phyloP scores from a whole-genome alignment of 2,797 vertebrate genomes.

The Typhlichthys eigenmanni region DNA sequence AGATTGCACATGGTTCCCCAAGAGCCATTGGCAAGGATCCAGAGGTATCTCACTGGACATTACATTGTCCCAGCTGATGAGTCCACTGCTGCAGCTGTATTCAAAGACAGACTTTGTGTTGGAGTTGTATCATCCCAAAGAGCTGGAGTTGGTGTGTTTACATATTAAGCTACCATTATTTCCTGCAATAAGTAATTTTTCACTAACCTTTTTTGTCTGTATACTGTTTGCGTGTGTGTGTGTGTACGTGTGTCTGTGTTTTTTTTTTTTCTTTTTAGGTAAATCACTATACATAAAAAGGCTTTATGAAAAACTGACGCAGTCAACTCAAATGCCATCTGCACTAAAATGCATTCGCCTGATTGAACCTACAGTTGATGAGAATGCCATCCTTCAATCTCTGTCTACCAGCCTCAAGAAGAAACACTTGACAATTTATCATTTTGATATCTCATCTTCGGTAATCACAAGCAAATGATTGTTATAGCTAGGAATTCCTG shows the following conservation, averaged over 20 bases:
- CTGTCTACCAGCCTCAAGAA: conserved; percentile 68
- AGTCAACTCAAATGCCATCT: conserved; percentile 40
- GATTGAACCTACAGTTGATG: conserved; percentile 84
- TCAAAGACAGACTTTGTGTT: conserved; percentile 81
- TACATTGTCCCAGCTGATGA: conserved; percentile 68
- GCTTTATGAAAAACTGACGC: conserved; percentile 77
- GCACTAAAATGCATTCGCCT: conserved; percentile 83
- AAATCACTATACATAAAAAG: conserved; percentile 92
- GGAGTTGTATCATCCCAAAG: conserved; percentile 88
- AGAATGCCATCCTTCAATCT: conserved; percentile 81
- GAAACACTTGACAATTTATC: conserved; percentile 81
- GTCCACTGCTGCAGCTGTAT: conserved; percentile 80
- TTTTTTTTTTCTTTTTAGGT: conserved; percentile 69
- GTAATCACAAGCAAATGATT: conserved; percentile 71
- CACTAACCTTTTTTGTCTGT: background rate
- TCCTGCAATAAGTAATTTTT: background rate
- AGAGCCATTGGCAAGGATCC: conserved; percentile 69
- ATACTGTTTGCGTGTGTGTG: background rate
- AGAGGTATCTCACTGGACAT: conserved; percentile 83
- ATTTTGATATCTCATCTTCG: conserved; percentile 92
- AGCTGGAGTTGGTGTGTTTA: conserved; percentile 88
- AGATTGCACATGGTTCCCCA: conserved; percentile 85
- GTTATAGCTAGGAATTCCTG: background rate
- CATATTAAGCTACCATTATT: background rate
- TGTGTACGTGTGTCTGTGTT: background rate